Evolutionary conservation across 2,888 invertebrate genomes (phyloP).

Genomic region (Tryphoninae sp.): DNA sequence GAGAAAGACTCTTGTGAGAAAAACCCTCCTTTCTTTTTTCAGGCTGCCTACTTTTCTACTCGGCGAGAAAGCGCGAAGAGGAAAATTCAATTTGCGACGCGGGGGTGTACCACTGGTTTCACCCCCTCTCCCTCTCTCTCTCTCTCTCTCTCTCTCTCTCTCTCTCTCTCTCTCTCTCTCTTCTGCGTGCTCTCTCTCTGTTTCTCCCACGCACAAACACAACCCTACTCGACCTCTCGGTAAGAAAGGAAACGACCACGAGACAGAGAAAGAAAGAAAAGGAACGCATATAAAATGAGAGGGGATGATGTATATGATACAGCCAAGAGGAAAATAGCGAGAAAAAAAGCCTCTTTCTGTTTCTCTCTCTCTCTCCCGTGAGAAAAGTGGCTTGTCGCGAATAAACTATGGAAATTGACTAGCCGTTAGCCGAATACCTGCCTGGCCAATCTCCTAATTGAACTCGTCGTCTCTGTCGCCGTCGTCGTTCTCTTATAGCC

Average conservation of each 20-base stretch:
- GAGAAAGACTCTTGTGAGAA: slow-evolving; percentile 60
- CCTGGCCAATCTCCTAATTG: slow-evolving; percentile 64
- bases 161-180: too few species aligned
- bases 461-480: slow-evolving; percentile 56
- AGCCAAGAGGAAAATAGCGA: slow-evolving; percentile 29
- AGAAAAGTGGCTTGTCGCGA: slow-evolving; percentile 45
- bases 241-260: neutral
- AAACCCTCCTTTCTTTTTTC: slow-evolving; percentile 68
- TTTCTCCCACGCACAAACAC: too few species aligned
- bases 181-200: too few species aligned
- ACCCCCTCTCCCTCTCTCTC: too few species aligned
- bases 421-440: slow-evolving; percentile 52
- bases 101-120: slow-evolving; percentile 60
- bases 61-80: slow-evolving; percentile 64
- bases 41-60: slow-evolving; percentile 57
- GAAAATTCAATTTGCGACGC: slow-evolving; percentile 72
- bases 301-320: slow-evolving; percentile 16
- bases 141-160: too few species aligned
- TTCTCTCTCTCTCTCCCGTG: neutral
- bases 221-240: too few species aligned
- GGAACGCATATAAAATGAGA: neutral
- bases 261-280: neutral
- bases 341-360: slow-evolving; percentile 28
- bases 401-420: slow-evolving; percentile 54
- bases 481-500: slow-evolving; percentile 15